Percentiles rank a stretch among this genome's conserved stretches.
phyloP scores from a whole-genome alignment of 2,797 vertebrate genomes.

The Mastacembelus armatus region DNA sequence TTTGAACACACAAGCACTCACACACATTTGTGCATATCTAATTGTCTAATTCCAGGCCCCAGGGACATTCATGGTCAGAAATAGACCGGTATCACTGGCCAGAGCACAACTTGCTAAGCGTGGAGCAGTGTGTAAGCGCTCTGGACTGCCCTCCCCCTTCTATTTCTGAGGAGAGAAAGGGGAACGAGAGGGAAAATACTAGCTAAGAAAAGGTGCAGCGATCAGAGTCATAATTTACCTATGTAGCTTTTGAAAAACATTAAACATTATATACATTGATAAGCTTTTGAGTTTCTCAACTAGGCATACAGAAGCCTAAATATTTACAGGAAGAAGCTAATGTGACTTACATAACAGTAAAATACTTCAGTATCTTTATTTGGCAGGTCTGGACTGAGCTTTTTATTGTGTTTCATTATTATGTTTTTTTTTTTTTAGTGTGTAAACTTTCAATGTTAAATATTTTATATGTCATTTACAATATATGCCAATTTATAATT shows the following conservation, averaged over 20 bases:
- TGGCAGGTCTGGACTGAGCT: background rate
- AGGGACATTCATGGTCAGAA: conserved; percentile 60
- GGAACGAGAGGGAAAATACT: conserved; percentile 46
- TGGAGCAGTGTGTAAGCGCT: conserved; percentile 32
- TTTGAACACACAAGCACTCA: conserved; percentile 69
- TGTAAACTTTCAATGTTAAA: background rate
- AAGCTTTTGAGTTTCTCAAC: conserved; percentile 26
- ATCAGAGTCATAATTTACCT: conserved; percentile 39
- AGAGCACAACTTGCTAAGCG: conserved; percentile 33
- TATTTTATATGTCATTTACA: too few species aligned
- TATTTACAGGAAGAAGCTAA: conserved; percentile 18
- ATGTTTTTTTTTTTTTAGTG: background rate
- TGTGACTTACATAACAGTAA: background rate
- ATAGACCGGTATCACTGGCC: conserved; percentile 56
- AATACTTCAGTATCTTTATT: conserved; percentile 5
- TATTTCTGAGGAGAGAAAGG: too few species aligned
- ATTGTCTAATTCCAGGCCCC: conserved; percentile 70
- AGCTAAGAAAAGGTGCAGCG: conserved; percentile 35
- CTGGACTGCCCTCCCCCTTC: background rate
- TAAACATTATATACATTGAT: conserved; percentile 13
- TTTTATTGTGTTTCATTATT: background rate
- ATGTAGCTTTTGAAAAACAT: conserved; percentile 8
- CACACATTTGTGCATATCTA: conserved; percentile 74
- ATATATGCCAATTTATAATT: too few species aligned
- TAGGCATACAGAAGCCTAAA: conserved; percentile 24